Evolutionary conservation across 1,140 invertebrate species (phyloP), one percentile per base, ranked within the genome.

Genomic region (Ruditapes philippinarum): DNA sequence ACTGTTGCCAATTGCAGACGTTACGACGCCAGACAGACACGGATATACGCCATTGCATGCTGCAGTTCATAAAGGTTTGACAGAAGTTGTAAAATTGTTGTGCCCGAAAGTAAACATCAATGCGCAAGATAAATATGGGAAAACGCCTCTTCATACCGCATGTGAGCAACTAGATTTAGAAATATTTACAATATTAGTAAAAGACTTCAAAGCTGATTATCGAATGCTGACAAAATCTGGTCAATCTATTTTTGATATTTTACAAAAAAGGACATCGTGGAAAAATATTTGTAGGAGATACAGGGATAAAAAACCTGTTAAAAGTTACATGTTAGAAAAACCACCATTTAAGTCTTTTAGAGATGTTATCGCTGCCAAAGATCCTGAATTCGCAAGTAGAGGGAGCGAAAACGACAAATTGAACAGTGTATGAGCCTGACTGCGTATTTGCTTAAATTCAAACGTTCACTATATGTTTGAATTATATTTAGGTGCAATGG

Each of bases 21-120:
- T 51, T 5, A 11, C 7, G 14, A 22, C 28, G 19, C 17, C 78
- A 36, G 28, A 80, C 12, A 80, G 25, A 36, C 5, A 80, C 12
- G 78, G 78, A 33, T 60, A 60, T 49, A 79, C 76, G 3, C 76
- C 42, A 79, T 54, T 79, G 17, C 76, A 79, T 51, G 49, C 45
- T 36, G 42, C 76, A 54, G 19, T 79, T 31, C 76, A 79, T 25
- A 79, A 54, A 57, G 25, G 25, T 4, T 19, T 9, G 17, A 54
- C 51, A 79, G 51, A 79, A 31, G 31, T 51, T 54, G 76, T 28
- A 45, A 31, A 68, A 68, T 33, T 33, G 65, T 38, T 68, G 9
- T 31, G 28, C 25, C 25, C 25, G 33, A 1, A 3, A 12, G n/a
- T 36, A 2, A 31, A 80, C 36, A 33, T 60, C 5, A 80, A 80